Conservation (phyloP, 2,797 vertebrate species). For the Cynodonichthys magdalenae region DNA sequence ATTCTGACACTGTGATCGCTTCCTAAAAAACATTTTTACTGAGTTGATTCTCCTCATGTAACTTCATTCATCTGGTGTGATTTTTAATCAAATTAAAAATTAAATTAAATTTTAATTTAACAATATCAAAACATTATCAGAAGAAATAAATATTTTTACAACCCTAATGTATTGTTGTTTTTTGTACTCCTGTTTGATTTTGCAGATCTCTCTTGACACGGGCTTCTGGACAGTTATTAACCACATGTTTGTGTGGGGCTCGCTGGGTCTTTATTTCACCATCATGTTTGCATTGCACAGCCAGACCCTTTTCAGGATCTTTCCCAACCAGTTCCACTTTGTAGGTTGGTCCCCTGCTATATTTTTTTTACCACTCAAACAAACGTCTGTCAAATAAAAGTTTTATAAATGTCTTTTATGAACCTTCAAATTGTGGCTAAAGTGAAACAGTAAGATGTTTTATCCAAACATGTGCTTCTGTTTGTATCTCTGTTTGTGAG, state of each 20-base stretch:
- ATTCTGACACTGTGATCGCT: too few relatives aligned
- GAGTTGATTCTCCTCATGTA: too few relatives aligned
- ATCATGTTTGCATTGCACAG: conserved; percentile 94
- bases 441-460: neutral
- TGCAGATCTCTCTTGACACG: conserved; percentile 90
- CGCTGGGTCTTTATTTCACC: conserved; percentile 87
- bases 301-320: conserved; percentile 89
- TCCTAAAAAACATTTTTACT: too few relatives aligned
- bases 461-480: conserved; percentile 3
- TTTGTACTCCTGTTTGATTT: conserved; percentile 22
- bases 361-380: neutral
- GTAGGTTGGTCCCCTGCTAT: conserved; percentile 83
- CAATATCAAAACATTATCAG: too few relatives aligned
- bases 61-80: too few relatives aligned
- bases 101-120: too few relatives aligned
- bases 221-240: conserved; percentile 96
- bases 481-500: conserved; percentile 38
- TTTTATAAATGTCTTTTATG: too few relatives aligned
- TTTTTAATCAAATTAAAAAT: too few relatives aligned
- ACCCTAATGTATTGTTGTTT: too few relatives aligned
- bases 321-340: conserved; percentile 94
- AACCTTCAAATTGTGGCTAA: neutral
- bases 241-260: conserved; percentile 96
- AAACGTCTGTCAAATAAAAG: neutral
- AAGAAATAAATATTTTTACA: too few relatives aligned